These are phyloP conservation scores for Dolichomitus sp. DNA, from an alignment of 2,888 invertebrate species.

Conservation along the genomic window DNA sequence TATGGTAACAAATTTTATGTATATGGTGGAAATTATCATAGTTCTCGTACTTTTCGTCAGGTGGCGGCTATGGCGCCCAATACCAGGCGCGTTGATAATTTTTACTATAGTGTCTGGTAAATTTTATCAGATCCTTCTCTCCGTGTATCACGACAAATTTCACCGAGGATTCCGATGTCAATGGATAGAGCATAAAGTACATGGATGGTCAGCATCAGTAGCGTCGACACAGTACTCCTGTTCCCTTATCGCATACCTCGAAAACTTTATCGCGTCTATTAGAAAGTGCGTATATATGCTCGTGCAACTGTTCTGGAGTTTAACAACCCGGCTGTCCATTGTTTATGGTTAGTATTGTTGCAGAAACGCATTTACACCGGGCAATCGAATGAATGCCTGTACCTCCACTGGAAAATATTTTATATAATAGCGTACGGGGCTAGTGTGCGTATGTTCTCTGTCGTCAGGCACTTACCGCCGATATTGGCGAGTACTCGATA, in stretches of 20 bases:
- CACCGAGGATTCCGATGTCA: not conserved
- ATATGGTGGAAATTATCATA: too few relatives aligned
- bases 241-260: constrained; percentile 54
- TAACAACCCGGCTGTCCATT: constrained; percentile 49
- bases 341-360: constrained; percentile 54
- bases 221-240: constrained; percentile 48
- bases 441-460: constrained; percentile 8
- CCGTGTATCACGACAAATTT: not conserved
- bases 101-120: too few relatives aligned
- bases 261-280: constrained; percentile 56
- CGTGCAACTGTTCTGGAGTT: constrained; percentile 39
- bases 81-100: too few relatives aligned
- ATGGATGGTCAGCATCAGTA: constrained; percentile 37
- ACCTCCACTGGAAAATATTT: constrained; percentile 31
- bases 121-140: too few relatives aligned
- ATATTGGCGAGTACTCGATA: constrained; percentile 53
- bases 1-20: too few relatives aligned
- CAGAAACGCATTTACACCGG: constrained; percentile 40
- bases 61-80: too few relatives aligned
- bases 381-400: constrained; percentile 6
- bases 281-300: constrained; percentile 61
- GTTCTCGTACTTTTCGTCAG: too few relatives aligned
- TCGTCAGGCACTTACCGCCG: constrained; percentile 35
- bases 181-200: not conserved
- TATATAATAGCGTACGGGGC: constrained; percentile 13